These are phyloP conservation scores for Mycetomoellerius zeteki DNA, from an alignment of 1,140 invertebrate species.

Conservation along the genomic window DNA sequence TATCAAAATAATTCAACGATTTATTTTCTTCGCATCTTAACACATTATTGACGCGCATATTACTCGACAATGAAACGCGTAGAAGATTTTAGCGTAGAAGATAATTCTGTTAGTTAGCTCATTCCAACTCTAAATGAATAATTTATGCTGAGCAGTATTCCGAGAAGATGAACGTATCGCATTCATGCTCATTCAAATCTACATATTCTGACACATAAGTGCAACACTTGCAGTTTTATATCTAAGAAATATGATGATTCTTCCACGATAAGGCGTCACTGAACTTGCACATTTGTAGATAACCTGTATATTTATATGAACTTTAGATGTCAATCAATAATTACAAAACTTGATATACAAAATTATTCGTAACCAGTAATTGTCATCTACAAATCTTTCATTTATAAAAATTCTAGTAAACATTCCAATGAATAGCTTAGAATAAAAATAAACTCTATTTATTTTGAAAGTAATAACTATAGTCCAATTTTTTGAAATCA, in stretches of 20 bases:
- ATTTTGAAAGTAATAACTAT: neutral
- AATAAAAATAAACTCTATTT: neutral
- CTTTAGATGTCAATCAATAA: neutral
- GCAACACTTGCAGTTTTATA: slow-evolving; percentile 35
- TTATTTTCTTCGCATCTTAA: neutral
- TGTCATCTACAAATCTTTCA: neutral
- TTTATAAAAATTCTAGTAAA: neutral
- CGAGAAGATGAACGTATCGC: neutral
- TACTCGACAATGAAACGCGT: neutral
- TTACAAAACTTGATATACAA: neutral
- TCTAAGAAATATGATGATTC: slow-evolving; percentile 46
- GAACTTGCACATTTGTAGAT: slow-evolving; percentile 10
- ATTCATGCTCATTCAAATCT: slow-evolving; percentile 17
- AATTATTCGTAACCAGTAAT: neutral
- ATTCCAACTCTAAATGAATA: slow-evolving; percentile 5
- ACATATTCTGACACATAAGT: neutral
- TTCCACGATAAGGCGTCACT: slow-evolving; percentile 23
- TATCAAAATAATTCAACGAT: neutral
- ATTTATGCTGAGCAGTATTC: slow-evolving; percentile 29
- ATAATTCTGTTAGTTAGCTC: slow-evolving; percentile 20
- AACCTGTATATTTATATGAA: slow-evolving; percentile 26
- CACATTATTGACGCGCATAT: neutral
- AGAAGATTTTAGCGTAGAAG: neutral
- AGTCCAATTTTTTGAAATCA: neutral
- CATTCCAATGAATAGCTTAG: neutral